A percentile compares a stretch with the other conserved stretches of the same genome.
These are phyloP conservation scores for Lates calcarifer DNA, from an alignment of 2,113 vertebrate genomes.

Conservation along the genomic window DNA sequence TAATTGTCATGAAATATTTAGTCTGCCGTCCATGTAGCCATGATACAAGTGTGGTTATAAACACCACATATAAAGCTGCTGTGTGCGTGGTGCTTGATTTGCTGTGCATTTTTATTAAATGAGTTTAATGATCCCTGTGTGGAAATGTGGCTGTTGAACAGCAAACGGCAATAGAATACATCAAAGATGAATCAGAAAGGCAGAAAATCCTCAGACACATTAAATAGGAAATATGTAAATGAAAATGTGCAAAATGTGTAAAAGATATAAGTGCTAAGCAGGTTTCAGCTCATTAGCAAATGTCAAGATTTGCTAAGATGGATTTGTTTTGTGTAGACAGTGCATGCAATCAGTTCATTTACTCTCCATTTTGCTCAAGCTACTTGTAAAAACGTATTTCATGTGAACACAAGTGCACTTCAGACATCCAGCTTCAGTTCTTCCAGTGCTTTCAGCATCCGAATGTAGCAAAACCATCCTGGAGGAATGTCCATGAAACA, in stretches of 20 bases:
- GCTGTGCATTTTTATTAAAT: neutral
- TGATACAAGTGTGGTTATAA: neutral
- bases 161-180: neutral
- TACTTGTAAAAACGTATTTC: no score
- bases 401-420: no score
- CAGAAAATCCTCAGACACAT: neutral
- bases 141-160: neutral
- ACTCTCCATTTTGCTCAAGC: neutral
- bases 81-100: neutral
- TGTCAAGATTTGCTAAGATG: neutral
- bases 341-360: neutral
- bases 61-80: neutral
- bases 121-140: neutral
- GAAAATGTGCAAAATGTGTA: slow-evolving; percentile 4
- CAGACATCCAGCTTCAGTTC: no score
- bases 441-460: no score
- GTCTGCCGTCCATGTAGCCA: neutral
- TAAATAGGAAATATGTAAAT: slow-evolving; percentile 1
- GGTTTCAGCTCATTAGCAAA: slow-evolving; percentile 6
- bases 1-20: neutral
- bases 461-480: no score
- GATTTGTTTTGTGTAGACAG: neutral
- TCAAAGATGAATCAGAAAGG: neutral
- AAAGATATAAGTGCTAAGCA: neutral
- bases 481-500: no score